Base-by-base conservation (phyloP, 2,888 invertebrate genomes). In the Protodeltote pygarga region DNA sequence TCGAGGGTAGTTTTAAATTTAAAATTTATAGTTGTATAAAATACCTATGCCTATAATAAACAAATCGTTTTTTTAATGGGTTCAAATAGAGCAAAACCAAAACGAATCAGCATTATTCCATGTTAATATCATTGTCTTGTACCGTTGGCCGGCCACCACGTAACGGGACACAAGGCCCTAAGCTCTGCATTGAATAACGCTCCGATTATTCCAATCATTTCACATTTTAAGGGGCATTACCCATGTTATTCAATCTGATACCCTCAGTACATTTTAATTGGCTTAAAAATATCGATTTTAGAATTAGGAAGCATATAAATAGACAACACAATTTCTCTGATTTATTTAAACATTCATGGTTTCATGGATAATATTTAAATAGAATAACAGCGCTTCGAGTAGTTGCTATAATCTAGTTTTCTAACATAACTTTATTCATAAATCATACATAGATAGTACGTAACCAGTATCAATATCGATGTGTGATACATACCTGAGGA, bases 161-260 rank as follows among this genome's bases (percentile, higher is more conserved):
- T 87, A 86, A 89, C 89, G 87, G 88, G 76, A 85, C 74, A 41
- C 64, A 64, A 74, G 82, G 81, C 84, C 88, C 85, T 87, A 71
- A 76, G 76, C 66, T 35, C 48, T 42, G 60, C 67, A 70, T 71
- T 65, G 61, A 69, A 69, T 73, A 71, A 66, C 63, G 54, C 35
- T 54, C 66, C 59, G 66, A 72, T 70, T 67, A 66, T 67, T 69
- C 65, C 68, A 70, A 79, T 73, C 72, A 77, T 77, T 75, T 77
- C 60, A 48, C 39, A 49, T 46, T 61, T 60, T 68, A 72, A 75
- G 38, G 48, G 48, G 57, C 24, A 33, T 16, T 27, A 17, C 11
- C 24, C 17, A 31, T 28, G 28, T 25, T 31, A 19, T 41, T 37
- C 37, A 29, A 33, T 41, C 9, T 2, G 8, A 11, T 5, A 3